Conservation (phyloP, 2,888 invertebrate genomes). For the Caenorhabditis panamensis region DNA sequence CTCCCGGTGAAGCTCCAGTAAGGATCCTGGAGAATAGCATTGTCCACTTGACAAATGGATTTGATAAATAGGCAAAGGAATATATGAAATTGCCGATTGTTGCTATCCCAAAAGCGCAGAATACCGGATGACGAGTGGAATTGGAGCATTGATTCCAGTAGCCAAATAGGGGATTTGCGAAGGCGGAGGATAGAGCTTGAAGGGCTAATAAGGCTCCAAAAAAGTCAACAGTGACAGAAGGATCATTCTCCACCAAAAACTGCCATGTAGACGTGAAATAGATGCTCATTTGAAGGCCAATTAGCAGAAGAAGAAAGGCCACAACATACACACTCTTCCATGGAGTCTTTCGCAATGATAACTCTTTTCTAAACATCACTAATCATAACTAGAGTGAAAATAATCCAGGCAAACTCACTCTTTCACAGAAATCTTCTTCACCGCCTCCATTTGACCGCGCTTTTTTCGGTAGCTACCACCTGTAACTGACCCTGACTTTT, state of each 20-base stretch:
- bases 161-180: conserved; percentile 60
- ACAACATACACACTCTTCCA: conserved; percentile 66
- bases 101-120: conserved; percentile 52
- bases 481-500: conserved; percentile 26
- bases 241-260: conserved; percentile 64
- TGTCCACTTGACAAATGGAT: conserved; percentile 49
- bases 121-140: conserved; percentile 55
- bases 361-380: conserved; percentile 37
- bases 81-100: conserved; percentile 66
- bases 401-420: too few species aligned
- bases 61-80: conserved; percentile 47
- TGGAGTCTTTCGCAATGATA: conserved; percentile 61
- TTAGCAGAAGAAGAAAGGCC: conserved; percentile 54
- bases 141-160: conserved; percentile 60
- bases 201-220: conserved; percentile 59
- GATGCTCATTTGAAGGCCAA: conserved; percentile 69
- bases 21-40: conserved; percentile 62
- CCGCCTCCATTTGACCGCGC: too few species aligned
- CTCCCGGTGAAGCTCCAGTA: conserved; percentile 63
- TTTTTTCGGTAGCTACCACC: neutral
- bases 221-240: conserved; percentile 60
- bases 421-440: conserved; percentile 44
- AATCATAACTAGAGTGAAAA: neutral
- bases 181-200: conserved; percentile 50
- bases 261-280: conserved; percentile 74